These are phyloP conservation scores for Drosophila borborema DNA, from an alignment of 2,888 invertebrate species.

Conservation along the genomic window DNA sequence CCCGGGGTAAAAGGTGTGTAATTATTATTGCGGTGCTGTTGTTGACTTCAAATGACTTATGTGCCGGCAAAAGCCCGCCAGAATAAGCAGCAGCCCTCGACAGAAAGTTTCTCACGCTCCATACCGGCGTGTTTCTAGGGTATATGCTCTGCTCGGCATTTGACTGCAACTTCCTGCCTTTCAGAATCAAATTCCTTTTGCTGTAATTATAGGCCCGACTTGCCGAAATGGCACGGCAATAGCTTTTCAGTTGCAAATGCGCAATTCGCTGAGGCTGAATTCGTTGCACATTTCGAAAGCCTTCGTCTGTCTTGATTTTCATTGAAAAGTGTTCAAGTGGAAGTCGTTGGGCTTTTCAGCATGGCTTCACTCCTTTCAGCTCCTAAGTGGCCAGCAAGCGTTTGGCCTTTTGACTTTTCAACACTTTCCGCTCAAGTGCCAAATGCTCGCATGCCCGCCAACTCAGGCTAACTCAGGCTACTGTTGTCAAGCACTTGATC, in stretches of 20 bases:
- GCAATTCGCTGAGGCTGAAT: conserved; percentile 49
- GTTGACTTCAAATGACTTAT: conserved; percentile 61
- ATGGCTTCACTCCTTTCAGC: conserved; percentile 45
- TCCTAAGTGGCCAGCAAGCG: conserved; percentile 58
- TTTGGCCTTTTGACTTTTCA: conserved; percentile 54
- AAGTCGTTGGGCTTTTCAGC: conserved; percentile 78
- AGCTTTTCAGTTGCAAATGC: conserved; percentile 70
- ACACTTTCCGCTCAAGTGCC: conserved; percentile 68
- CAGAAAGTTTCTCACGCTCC: conserved; percentile 70
- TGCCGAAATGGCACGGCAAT: conserved; percentile 29
- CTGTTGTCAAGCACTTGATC: conserved; percentile 31
- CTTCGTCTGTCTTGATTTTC: conserved; percentile 47
- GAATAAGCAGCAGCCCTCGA: conserved; percentile 46
- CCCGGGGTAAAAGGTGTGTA: conserved; percentile 60
- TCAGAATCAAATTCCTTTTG: background rate
- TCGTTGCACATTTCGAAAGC: conserved; percentile 71
- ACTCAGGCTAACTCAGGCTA: conserved; percentile 29
- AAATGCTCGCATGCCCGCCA: conserved; percentile 31
- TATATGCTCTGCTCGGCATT: conserved; percentile 45
- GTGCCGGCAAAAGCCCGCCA: conserved; percentile 67
- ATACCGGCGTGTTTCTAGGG: conserved; percentile 7
- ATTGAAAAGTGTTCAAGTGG: conserved; percentile 81
- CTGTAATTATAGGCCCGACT: conserved; percentile 59
- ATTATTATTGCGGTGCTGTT: conserved; percentile 68
- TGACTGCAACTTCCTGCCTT: conserved; percentile 63